Conservation (phyloP, 2,113 vertebrate species). For the Percopsis transmontana region DNA sequence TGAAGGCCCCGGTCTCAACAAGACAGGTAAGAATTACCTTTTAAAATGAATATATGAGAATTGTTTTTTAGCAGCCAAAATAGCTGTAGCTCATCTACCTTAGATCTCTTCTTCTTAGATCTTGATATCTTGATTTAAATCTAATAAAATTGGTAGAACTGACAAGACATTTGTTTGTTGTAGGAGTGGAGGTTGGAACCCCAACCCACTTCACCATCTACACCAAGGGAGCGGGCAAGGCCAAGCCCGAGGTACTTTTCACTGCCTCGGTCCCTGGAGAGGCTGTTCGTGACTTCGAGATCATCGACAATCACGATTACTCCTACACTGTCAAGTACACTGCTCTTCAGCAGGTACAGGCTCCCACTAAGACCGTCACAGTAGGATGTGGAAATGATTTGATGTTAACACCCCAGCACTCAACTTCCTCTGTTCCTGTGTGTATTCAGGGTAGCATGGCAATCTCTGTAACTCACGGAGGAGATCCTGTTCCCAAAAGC, state of each 20-base stretch:
- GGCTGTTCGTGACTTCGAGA: slow-evolving; percentile 89
- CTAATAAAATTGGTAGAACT: slow-evolving; percentile 5
- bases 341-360: slow-evolving; percentile 85
- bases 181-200: slow-evolving; percentile 91
- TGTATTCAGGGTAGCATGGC: slow-evolving; percentile 84
- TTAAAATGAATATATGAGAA: background rate
- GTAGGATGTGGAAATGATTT: background rate
- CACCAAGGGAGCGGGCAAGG: slow-evolving; percentile 93
- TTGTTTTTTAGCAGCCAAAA: background rate
- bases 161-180: slow-evolving; percentile 26
- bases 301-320: slow-evolving; percentile 96
- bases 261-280: slow-evolving; percentile 81
- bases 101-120: no score
- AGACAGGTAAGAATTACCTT: slow-evolving; percentile 79
- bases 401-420: background rate
- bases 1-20: slow-evolving; percentile 90
- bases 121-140: background rate
- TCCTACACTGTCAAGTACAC: slow-evolving; percentile 96
- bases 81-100: background rate
- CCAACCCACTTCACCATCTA: slow-evolving; percentile 94
- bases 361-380: slow-evolving; percentile 18
- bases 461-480: slow-evolving; percentile 85
- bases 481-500: slow-evolving; percentile 88
- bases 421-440: background rate
- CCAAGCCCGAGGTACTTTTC: slow-evolving; percentile 88